Base-by-base conservation (phyloP, 2,888 invertebrate genomes). In the Dendrolimus pini region DNA sequence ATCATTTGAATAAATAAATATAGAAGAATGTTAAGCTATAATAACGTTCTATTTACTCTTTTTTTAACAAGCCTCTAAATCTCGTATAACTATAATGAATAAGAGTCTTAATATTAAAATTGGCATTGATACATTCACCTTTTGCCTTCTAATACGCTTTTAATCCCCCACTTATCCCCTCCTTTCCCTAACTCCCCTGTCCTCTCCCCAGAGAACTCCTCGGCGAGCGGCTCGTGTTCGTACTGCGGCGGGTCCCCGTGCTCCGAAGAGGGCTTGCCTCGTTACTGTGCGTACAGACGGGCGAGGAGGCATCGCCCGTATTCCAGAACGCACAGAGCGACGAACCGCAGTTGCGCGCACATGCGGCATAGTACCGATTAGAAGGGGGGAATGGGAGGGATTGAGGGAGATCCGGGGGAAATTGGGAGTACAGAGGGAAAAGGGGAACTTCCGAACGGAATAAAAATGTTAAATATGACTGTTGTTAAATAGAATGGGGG, bases 181-280 rank as follows among this genome's bases (percentile, higher is more conserved):
- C 61, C 62, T 59, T 56, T 61, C 63, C 66, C 62, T 62, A 61
- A 61, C 66, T 60, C 60, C 56, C 61, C 60, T 56, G 30, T 41
- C 62, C 63, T 57, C 52, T 56, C 57, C 61, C 63, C 82, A 87
- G 88, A 86, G 71, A 80, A 74, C 56, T 83, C 88, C 65, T 83
- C 84, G 60, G 77, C 68, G 55, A 67, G 66, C 60, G 67, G 59
- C 54, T 79, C 80, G 68, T 85, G 85, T 68, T 76, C 75, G 77
- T 85, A 85, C 80, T 81, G 83, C 77, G 83, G 77, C 60, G 67
- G 60, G 57, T 66, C 66, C 69, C 66, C 65, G 18, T 66, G 64
- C 65, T 64, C 54, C 70, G 68, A 62, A 64, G 69, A 58, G 69
- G 64, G 64, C 64, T 68, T 58, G 58, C 66, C 65, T 62, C 65